phyloP scores from a whole-genome alignment of 2,113 vertebrate genomes.

The Muscicapa adusta region DNA sequence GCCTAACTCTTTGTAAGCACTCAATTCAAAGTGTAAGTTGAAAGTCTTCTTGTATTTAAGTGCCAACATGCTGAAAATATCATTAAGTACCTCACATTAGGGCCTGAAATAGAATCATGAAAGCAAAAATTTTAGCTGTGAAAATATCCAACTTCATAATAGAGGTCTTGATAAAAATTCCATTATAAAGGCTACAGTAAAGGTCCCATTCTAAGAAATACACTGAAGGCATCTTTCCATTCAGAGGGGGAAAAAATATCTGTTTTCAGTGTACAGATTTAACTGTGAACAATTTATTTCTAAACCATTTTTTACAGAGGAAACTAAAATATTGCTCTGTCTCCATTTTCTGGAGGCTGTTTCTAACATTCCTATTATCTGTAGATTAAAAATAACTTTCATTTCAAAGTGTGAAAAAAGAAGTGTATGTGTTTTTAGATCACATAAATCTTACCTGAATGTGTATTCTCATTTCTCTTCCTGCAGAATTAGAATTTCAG shows the following conservation, averaged over 20 bases:
- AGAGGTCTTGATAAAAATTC: not conserved
- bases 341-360: not conserved
- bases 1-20: not conserved
- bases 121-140: not conserved
- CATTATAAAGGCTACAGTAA: not conserved
- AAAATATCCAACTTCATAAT: not conserved
- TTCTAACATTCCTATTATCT: not conserved
- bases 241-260: not conserved
- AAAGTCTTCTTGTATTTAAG: not conserved
- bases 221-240: not conserved
- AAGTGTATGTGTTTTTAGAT: not conserved
- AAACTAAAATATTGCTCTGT: not conserved
- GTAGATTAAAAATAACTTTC: not conserved
- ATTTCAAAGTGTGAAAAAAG: not conserved
- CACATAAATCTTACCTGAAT: not conserved
- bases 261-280: not conserved
- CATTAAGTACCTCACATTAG: not conserved
- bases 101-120: not conserved
- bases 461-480: not conserved
- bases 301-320: not conserved
- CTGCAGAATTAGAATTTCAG: not conserved
- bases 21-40: not conserved
- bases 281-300: not conserved
- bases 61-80: not conserved
- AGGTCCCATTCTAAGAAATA: not conserved